These are phyloP conservation scores for Orthosia incerta DNA, from an alignment of 2,888 invertebrate genomes.

Conservation along the genomic window DNA sequence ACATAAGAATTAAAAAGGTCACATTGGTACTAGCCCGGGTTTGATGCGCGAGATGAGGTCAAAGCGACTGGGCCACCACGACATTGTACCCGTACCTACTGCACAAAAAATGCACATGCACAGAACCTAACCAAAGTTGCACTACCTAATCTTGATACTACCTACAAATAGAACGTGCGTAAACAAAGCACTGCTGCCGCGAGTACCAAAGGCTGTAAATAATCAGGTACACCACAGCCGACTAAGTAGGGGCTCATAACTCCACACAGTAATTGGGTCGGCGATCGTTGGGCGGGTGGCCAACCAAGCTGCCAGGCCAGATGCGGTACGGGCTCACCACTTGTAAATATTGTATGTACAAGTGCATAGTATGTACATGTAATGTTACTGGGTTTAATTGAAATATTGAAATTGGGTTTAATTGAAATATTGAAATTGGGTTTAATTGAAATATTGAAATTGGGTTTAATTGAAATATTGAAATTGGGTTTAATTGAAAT, in stretches of 20 bases:
- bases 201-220: constrained; percentile 49
- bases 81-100: neutral
- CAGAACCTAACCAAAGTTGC: neutral
- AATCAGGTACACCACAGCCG: constrained; percentile 54
- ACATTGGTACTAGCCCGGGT: too few relatives aligned
- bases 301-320: constrained; percentile 62
- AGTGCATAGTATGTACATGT: constrained; percentile 39
- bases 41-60: too few relatives aligned
- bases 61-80: too few relatives aligned
- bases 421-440: too few relatives aligned
- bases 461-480: constrained; percentile 5
- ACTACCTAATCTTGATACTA: constrained; percentile 38
- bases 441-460: constrained; percentile 16
- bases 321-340: constrained; percentile 50
- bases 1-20: too few relatives aligned
- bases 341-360: constrained; percentile 54
- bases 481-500: constrained; percentile 24
- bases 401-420: constrained; percentile 13
- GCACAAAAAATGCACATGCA: neutral
- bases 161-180: constrained; percentile 38
- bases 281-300: constrained; percentile 70
- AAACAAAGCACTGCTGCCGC: constrained; percentile 36
- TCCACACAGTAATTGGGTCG: constrained; percentile 68
- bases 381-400: constrained; percentile 5
- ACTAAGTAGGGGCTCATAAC: constrained; percentile 59